Percentiles rank a stretch among this genome's conserved stretches.
Conservation (phyloP, 2,113 vertebrate genomes). For the Vombatus ursinus region DNA sequence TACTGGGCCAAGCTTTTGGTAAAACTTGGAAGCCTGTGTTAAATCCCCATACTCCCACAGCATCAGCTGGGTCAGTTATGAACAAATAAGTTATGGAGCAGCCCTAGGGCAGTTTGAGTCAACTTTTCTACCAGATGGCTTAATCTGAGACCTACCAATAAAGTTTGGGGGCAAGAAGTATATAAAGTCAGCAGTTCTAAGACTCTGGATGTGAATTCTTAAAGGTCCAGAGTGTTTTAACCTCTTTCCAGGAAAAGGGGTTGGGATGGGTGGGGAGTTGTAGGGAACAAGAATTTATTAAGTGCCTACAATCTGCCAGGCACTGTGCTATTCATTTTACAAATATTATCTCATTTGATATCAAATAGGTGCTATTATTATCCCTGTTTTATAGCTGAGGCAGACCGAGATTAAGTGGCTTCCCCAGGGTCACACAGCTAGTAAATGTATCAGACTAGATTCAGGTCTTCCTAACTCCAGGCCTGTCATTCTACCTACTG, state of each 20-base stretch:
- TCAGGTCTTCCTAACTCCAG: not conserved
- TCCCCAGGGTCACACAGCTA: not conserved
- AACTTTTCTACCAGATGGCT: not conserved
- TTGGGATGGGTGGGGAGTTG: not conserved
- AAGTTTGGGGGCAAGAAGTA: not conserved
- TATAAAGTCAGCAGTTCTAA: not conserved
- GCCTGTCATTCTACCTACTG: not conserved
- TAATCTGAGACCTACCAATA: not conserved
- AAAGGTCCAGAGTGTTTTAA: not conserved
- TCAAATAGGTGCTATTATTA: not conserved
- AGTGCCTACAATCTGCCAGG: not conserved
- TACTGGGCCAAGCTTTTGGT: not conserved
- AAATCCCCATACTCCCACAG: not conserved
- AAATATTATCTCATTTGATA: not conserved
- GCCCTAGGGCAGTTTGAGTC: not conserved
- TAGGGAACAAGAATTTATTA: not conserved
- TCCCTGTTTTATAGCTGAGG: no score
- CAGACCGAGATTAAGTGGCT: not conserved
- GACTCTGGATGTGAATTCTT: not conserved
- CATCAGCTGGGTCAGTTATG: not conserved
- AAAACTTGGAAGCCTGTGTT: not conserved
- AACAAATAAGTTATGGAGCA: not conserved
- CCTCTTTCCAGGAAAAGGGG: not conserved
- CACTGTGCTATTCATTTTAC: not conserved
- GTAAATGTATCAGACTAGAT: not conserved